Percentiles rank a stretch among this genome's conserved stretches.
These are phyloP conservation scores for Ennomos erosarius DNA, from an alignment of 2,888 invertebrate genomes.

Conservation along the genomic window DNA sequence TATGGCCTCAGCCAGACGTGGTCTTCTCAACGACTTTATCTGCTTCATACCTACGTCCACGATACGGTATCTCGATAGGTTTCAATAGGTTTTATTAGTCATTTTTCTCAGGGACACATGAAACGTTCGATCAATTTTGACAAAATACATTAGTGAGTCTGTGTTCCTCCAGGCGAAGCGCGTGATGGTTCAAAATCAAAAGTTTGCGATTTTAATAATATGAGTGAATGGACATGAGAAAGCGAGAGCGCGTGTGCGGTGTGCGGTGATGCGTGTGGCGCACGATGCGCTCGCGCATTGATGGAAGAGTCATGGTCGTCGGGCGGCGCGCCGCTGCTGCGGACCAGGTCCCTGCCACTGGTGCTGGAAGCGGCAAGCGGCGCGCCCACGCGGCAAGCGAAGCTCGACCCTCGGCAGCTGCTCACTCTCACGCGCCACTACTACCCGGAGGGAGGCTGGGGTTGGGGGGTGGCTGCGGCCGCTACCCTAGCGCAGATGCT, in stretches of 20 bases:
- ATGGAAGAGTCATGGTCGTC: conserved; percentile 85
- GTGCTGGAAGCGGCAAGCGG: conserved; percentile 83
- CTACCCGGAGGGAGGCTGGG: conserved; percentile 96
- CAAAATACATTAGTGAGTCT: conserved; percentile 11
- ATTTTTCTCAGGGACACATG: conserved; percentile 27
- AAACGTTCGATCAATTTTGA: conserved; percentile 29
- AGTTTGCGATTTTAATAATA: conserved; percentile 19
- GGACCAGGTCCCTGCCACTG: conserved; percentile 88
- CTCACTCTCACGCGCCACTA: conserved; percentile 91
- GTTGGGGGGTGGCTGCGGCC: conserved; percentile 91
- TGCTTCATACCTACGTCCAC: conserved; percentile 33
- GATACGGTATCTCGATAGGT: conserved; percentile 35
- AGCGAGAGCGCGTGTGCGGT: conserved; percentile 56
- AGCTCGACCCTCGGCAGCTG: conserved; percentile 84
- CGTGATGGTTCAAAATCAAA: conserved; percentile 23
- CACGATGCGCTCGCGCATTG: conserved; percentile 80
- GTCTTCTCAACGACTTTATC: conserved; percentile 45
- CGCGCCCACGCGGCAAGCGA: conserved; percentile 77
- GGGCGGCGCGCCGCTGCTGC: conserved; percentile 86
- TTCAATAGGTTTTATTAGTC: conserved; percentile 40
- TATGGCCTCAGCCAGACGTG: conserved; percentile 58
- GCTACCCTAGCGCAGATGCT: conserved; percentile 90
- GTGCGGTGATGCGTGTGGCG: conserved; percentile 72
- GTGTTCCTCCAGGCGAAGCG: conserved; percentile 27
- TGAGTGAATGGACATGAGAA: conserved; percentile 71